phyloP scores from a whole-genome alignment of 2,113 vertebrate species.

The Zapus hudsonius region DNA sequence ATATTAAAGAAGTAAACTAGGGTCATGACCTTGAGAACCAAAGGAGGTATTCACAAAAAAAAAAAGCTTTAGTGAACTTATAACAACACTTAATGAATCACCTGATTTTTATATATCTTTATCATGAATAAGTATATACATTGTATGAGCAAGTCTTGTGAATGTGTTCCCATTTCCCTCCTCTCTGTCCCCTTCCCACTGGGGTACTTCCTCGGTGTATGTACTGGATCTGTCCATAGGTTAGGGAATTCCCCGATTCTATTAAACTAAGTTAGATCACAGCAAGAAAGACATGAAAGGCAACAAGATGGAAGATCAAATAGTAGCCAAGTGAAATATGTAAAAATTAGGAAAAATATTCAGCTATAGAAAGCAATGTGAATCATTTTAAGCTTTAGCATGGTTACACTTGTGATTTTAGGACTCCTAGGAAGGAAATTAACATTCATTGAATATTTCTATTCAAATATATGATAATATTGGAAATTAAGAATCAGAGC shows the following conservation, averaged over 20 bases:
- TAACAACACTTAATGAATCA: too few species aligned
- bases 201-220: too few species aligned
- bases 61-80: background rate
- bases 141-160: too few species aligned
- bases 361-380: constrained; percentile 10
- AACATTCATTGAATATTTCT: constrained; percentile 8
- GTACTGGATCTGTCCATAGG: too few species aligned
- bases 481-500: constrained; percentile 7
- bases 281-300: background rate
- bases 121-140: too few species aligned
- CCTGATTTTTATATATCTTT: too few species aligned
- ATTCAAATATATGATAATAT: background rate
- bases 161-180: too few species aligned
- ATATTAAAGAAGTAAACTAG: constrained; percentile 30
- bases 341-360: constrained; percentile 51
- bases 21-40: constrained; percentile 50
- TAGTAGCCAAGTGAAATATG: constrained; percentile 28
- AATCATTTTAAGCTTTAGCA: background rate
- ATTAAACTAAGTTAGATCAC: background rate
- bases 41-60: background rate
- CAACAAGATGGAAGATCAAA: background rate
- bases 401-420: background rate
- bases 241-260: background rate
- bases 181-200: too few species aligned
- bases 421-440: background rate